Evolutionary conservation across 2,797 vertebrate genomes (phyloP).

Genomic region (Poeciliopsis gracilis): DNA sequence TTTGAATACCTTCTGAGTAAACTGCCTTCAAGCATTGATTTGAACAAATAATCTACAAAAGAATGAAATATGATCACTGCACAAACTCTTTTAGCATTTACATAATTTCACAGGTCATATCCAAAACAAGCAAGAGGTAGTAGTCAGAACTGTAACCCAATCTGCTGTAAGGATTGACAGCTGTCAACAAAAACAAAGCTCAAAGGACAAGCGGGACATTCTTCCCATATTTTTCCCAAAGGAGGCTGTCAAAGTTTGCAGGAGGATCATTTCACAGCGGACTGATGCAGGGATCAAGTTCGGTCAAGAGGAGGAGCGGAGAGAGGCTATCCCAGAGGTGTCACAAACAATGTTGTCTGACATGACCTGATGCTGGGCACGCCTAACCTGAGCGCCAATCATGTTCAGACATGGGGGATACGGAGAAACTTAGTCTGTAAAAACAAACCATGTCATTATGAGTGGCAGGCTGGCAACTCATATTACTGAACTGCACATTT

Average conservation of each 20-base stretch:
- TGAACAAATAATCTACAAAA: constrained; percentile 40
- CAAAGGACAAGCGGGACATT: constrained; percentile 39
- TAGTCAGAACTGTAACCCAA: constrained; percentile 44
- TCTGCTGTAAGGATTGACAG: constrained; percentile 42
- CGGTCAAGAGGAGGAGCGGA: constrained; percentile 52
- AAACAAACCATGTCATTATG: constrained; percentile 58
- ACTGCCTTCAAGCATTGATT: constrained; percentile 33
- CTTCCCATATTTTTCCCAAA: constrained; percentile 44
- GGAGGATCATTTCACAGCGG: constrained; percentile 60
- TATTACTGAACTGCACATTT: constrained; percentile 48
- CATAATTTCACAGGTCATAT: constrained; percentile 70
- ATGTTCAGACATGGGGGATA: constrained; percentile 26
- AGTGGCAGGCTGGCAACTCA: constrained; percentile 40
- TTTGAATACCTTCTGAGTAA: constrained; percentile 59
- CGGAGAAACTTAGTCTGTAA: constrained; percentile 48
- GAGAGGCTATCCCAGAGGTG: constrained; percentile 59
- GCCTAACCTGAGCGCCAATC: constrained; percentile 25
- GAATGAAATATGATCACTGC: constrained; percentile 24
- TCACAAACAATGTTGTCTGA: constrained; percentile 65
- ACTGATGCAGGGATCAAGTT: constrained; percentile 52
- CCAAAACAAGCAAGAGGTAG: constrained; percentile 55
- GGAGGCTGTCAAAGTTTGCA: constrained; percentile 39
- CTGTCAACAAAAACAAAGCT: constrained; percentile 46
- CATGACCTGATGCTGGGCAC: constrained; percentile 44
- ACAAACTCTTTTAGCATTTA: constrained; percentile 50